Conservation (phyloP, 1,140 invertebrate genomes). For the Acromyrmex heyeri region DNA sequence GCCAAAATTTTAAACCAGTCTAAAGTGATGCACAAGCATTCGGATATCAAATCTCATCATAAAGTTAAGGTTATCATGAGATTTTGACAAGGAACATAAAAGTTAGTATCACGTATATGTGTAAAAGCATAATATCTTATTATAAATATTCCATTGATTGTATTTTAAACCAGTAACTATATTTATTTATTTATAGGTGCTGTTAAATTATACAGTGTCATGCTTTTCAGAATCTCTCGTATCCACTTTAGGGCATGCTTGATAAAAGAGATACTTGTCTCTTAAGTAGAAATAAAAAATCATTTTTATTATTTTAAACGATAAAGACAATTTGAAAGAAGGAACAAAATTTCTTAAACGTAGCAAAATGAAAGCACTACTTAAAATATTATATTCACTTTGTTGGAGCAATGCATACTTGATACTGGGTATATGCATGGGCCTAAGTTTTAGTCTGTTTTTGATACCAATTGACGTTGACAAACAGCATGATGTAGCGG, state of each 20-base stretch:
- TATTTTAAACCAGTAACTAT: background rate
- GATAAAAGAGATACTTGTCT: background rate
- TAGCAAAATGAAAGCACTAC: conserved; percentile 77
- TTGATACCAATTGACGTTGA: conserved; percentile 77
- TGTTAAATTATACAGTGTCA: background rate
- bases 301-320: background rate
- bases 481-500: conserved; percentile 70
- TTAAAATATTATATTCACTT: conserved; percentile 80
- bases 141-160: background rate
- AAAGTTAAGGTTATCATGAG: conserved; percentile 44
- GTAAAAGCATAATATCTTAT: background rate
- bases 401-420: conserved; percentile 84
- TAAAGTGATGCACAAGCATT: background rate
- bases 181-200: conserved; percentile 22
- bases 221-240: background rate
- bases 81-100: background rate
- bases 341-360: background rate
- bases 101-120: background rate
- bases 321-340: background rate
- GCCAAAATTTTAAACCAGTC: background rate
- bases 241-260: background rate
- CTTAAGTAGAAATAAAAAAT: background rate
- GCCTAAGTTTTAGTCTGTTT: conserved; percentile 83
- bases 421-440: conserved; percentile 83
- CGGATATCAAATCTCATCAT: background rate